Base-by-base conservation (phyloP, 2,888 invertebrate genomes). In the Drosophila sordidula region DNA sequence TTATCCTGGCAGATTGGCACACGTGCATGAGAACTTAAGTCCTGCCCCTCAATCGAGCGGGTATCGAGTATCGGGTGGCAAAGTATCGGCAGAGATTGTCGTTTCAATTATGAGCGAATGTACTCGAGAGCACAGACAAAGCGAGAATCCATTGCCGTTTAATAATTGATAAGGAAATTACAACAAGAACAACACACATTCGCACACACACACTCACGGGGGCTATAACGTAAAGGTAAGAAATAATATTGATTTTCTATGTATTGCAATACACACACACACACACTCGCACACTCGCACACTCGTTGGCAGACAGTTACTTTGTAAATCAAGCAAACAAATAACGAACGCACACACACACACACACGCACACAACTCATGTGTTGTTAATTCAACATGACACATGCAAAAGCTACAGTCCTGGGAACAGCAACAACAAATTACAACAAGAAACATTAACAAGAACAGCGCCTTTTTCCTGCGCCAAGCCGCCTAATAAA, bases 231-330 rank as follows among this genome's bases (percentile, higher is more conserved):
- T 59, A 36, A 61, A 52, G 49, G 63, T 59, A 69, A 69, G 56
- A 68, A 85, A 58, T 67, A 59, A 52, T 87, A 81, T 81, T 87
- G 80, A 81, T 81, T 81, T 81, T 80, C 80, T 77, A 57, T 70
- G 68, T 55, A 61, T 78, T 68, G 75, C 70, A 78, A 49, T 61
- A 39, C 25, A 41, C 32, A 55, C 58, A 46, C 58, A 46, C 50
- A 47, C n/a, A 38, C 36, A 8, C 26, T 26, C 29, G 32, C 32
- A 32, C 32, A 32, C 32, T 11, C 25, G 46, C 12, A 51, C 39
- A 39, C 26, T 38, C 38, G 25, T 25, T 38, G 45, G 61, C 38
- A 41, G 58, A 45, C 71, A 47, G 51, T 39, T 70, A 44, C 55
- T 64, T 76, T 75, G 51, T 61, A 61, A 45, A 65, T 56, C 51